These are phyloP conservation scores for Drosophila fulvimacula DNA, from an alignment of 2,888 invertebrate species.

Conservation along the genomic window DNA sequence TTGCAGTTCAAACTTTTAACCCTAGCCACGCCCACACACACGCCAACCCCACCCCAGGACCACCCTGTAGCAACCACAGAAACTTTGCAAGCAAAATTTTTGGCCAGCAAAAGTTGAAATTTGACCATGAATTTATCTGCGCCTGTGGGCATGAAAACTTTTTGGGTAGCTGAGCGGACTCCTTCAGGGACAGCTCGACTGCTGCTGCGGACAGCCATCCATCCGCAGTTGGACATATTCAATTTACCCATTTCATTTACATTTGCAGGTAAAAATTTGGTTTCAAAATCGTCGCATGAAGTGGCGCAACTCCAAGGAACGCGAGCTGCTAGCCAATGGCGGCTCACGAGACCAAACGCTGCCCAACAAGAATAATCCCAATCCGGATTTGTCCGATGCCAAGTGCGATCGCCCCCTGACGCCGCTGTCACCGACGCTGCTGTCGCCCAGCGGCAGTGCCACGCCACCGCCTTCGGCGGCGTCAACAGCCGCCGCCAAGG, in stretches of 20 bases:
- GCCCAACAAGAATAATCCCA: slow-evolving; percentile 98
- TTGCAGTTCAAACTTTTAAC: slow-evolving; percentile 74
- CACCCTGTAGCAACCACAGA: slow-evolving; percentile 28
- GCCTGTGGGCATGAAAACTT: slow-evolving; percentile 66
- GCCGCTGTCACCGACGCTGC: slow-evolving; percentile 81
- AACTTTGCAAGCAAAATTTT: slow-evolving; percentile 40
- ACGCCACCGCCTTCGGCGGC: slow-evolving; percentile 60
- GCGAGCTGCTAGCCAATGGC: slow-evolving; percentile 96
- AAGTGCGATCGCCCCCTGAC: slow-evolving; percentile 91
- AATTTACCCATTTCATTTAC: slow-evolving; percentile 61
- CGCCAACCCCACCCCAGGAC: slow-evolving; percentile 10
- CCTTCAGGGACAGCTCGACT: slow-evolving; percentile 10
- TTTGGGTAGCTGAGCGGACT: slow-evolving; percentile 6
- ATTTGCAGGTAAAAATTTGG: slow-evolving; percentile 88
- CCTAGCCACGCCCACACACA: slow-evolving; percentile 66
- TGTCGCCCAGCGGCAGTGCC: slow-evolving; percentile 71
- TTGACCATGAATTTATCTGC: slow-evolving; percentile 59
- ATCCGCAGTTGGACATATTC: slow-evolving; percentile 50
- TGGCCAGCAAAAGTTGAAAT: slow-evolving; percentile 44
- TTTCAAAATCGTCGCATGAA: slow-evolving; percentile 99
- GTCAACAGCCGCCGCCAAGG: slow-evolving; percentile 31
- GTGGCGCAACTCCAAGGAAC: slow-evolving; percentile 98
- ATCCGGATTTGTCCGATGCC: slow-evolving; percentile 96
- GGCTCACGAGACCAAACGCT: slow-evolving; percentile 97
- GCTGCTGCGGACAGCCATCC: slow-evolving; percentile 61